A percentile compares a stretch with the other conserved stretches of the same genome.
phyloP scores from a whole-genome alignment of 2,113 vertebrate species.

The Montifringilla adamsi region DNA sequence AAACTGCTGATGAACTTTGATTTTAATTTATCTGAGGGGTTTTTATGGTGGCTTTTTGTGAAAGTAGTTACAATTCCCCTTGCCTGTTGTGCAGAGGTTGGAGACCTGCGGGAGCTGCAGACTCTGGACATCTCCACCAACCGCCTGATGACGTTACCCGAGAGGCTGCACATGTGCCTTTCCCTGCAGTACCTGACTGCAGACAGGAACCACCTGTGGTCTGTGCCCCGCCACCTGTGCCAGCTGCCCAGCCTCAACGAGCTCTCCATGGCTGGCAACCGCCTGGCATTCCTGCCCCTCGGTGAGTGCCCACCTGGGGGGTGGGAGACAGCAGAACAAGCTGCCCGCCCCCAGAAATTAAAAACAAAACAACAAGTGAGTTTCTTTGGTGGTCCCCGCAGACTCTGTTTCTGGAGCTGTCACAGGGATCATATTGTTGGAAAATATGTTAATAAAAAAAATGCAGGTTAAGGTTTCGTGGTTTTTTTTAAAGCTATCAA shows the following conservation, averaged over 20 bases:
- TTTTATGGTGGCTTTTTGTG: neutral
- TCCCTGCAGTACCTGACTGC: conserved; percentile 91
- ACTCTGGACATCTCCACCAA: conserved; percentile 93
- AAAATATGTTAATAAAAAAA: neutral
- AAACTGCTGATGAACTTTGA: neutral
- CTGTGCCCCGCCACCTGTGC: conserved; percentile 90
- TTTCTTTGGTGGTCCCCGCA: neutral
- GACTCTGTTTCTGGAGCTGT: neutral
- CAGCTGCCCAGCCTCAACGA: conserved; percentile 92
- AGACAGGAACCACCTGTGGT: conserved; percentile 87
- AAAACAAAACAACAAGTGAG: neutral
- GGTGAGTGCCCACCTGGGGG: conserved; percentile 71
- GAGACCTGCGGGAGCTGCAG: conserved; percentile 90
- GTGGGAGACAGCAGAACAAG: neutral
- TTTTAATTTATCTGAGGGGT: accelerated
- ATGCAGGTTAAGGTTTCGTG: neutral
- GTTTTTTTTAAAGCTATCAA: conserved; percentile 3
- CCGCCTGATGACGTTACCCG: conserved; percentile 84
- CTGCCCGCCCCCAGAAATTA: neutral
- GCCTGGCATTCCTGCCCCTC: conserved; percentile 86
- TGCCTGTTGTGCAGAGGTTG: conserved; percentile 81
- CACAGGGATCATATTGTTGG: neutral
- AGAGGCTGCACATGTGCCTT: conserved; percentile 87
- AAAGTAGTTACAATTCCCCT: neutral
- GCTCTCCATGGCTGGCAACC: conserved; percentile 94